Evolutionary conservation across 2,797 vertebrate genomes (phyloP).

Genomic region (Lutjanus campechanus): DNA sequence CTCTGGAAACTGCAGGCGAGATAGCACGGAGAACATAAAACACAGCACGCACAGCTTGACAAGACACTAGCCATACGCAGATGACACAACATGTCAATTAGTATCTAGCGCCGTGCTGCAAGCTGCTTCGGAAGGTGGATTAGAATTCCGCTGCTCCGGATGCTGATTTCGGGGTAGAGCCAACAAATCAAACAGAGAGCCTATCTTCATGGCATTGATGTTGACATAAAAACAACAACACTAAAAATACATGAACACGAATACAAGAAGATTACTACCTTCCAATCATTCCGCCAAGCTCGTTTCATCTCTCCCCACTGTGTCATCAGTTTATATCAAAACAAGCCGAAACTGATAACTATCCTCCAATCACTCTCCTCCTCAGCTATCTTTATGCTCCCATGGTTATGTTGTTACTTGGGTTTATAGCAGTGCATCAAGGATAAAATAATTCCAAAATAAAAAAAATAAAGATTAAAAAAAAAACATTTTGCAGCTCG

Average conservation of each 20-base stretch:
- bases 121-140: constrained; percentile 44
- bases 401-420: constrained; percentile 41
- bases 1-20: constrained; percentile 61
- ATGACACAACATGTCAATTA: constrained; percentile 79
- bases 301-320: constrained; percentile 70
- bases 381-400: constrained; percentile 53
- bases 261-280: constrained; percentile 62
- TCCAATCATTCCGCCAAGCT: constrained; percentile 63
- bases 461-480: background rate
- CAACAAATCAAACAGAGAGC: constrained; percentile 63
- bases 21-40: constrained; percentile 60
- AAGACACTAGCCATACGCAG: constrained; percentile 62
- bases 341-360: constrained; percentile 66
- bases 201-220: constrained; percentile 60
- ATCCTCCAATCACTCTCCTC: constrained; percentile 67
- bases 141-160: constrained; percentile 24
- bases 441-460: constrained; percentile 43
- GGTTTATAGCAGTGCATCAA: constrained; percentile 47
- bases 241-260: constrained; percentile 67
- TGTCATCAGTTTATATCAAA: constrained; percentile 70
- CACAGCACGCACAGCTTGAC: constrained; percentile 51
- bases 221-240: constrained; percentile 69
- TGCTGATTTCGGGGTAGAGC: constrained; percentile 29
- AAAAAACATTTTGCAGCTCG: constrained; percentile 19
- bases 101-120: constrained; percentile 37